Base-by-base conservation (phyloP, 2,888 invertebrate genomes). In the Eledone cirrhosa region DNA sequence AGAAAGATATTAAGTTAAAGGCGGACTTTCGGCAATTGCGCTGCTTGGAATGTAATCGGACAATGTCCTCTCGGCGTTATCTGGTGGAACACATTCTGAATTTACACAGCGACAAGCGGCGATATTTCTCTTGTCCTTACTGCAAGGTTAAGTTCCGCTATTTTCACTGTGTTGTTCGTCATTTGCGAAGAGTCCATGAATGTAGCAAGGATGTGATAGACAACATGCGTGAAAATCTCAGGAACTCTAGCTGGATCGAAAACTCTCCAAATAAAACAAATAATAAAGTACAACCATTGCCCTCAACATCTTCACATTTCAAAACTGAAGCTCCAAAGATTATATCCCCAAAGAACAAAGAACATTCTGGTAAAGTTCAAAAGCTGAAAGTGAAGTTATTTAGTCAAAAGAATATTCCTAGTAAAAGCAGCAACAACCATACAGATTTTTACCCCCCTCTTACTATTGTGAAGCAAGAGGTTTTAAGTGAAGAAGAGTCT, bases 51-150 rank as follows among this genome's bases (percentile, higher is more conserved):
- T 90, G 95, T 90, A 93, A 94, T 81, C 91, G 93, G 79, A 93
- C 92, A 85, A 95, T 95, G 91, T 93, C 94, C 19, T 94, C 95
- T 0, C 93, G 93, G 82, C 95, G 95, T 90, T 95, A 94, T 0
- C 91, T 95, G 47, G 93, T 93, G 80, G 93, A 94, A 87, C 96
- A 96, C 87, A 93, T 94, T 89, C 94, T 94, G 89, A 94, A 93
- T 84, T 93, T 94, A 89, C 96, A 96, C 90, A 93, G 94, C 76
- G 92, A 93, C 63, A 93, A 93, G 80, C 92, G 94, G 69, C 91
- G 93, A 76, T 94, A 94, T 48, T 96, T 94, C 88, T 94, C 94
- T 1, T 96, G 96, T 87, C 95, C 95, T 0, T 94, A 94, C 83
- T 96, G 96, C 87, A 91, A 93, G n/a, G 48, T 48, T 33, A 76